Evolutionary conservation across 2,888 invertebrate genomes (phyloP).

Genomic region (Nysson spinosus): DNA sequence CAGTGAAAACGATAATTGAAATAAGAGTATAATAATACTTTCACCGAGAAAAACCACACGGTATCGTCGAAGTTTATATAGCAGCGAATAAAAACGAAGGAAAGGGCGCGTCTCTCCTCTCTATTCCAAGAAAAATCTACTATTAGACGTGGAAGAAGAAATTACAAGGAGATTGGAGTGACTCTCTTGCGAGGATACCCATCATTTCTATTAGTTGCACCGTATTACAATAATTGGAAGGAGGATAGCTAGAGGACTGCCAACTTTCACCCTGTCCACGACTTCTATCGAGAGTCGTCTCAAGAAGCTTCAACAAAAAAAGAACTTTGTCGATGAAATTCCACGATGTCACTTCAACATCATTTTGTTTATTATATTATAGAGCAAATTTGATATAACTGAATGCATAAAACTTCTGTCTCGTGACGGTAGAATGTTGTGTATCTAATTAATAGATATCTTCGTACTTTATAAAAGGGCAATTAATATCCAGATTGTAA

Average conservation of each 20-base stretch:
- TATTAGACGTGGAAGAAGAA: slow-evolving; percentile 5
- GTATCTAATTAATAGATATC: no score
- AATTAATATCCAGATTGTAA: no score
- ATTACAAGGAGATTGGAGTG: slow-evolving; percentile 5
- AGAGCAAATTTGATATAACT: no score
- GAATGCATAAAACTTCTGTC: no score
- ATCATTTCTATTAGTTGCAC: not conserved
- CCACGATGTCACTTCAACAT: not conserved
- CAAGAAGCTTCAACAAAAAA: slow-evolving; percentile 16
- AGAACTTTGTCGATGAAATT: not conserved
- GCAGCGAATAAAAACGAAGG: not conserved
- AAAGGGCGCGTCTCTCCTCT: not conserved
- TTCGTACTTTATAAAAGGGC: no score
- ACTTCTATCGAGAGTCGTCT: not conserved
- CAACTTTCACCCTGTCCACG: slow-evolving; percentile 28
- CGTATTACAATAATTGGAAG: slow-evolving; percentile 26
- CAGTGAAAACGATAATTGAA: slow-evolving; percentile 34
- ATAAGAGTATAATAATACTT: slow-evolving; percentile 11
- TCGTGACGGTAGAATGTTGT: no score
- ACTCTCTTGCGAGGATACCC: slow-evolving; percentile 1
- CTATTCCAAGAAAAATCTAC: not conserved
- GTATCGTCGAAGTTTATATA: not conserved
- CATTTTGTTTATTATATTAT: no score
- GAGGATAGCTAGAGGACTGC: slow-evolving; percentile 1
- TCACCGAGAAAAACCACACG: slow-evolving; percentile 31